These are phyloP conservation scores for Drosophila funebris DNA, from an alignment of 1,140 invertebrate genomes.

Conservation along the genomic window DNA sequence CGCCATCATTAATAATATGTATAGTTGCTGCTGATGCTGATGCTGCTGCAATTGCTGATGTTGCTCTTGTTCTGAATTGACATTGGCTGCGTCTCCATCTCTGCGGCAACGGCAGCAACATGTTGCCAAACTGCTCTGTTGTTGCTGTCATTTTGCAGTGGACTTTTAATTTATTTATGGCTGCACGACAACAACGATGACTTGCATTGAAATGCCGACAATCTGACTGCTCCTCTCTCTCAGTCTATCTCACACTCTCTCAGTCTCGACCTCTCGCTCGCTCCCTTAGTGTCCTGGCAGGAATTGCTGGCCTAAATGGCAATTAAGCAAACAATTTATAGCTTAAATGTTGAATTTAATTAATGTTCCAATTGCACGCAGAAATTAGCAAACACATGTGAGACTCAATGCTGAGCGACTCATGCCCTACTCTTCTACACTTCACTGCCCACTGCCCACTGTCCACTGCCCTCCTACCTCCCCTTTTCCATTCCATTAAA, in stretches of 20 bases:
- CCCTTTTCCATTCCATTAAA: not conserved
- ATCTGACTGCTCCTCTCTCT: not conserved
- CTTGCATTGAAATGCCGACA: slow-evolving; percentile 64
- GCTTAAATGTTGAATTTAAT: slow-evolving; percentile 78
- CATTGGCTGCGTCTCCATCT: slow-evolving; percentile 16
- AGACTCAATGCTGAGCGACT: slow-evolving; percentile 23
- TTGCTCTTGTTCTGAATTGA: slow-evolving; percentile 72
- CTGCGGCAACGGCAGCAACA: slow-evolving; percentile 26
- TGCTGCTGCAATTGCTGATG: slow-evolving; percentile 27
- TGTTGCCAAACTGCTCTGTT: slow-evolving; percentile 65
- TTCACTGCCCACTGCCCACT: not conserved
- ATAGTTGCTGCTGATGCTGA: slow-evolving; percentile 60
- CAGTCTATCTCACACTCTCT: not conserved
- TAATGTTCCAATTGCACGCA: slow-evolving; percentile 79
- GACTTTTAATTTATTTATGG: slow-evolving; percentile 82
- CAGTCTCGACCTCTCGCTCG: not conserved
- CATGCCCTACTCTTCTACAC: slow-evolving; percentile 31
- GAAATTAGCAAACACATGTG: slow-evolving; percentile 81
- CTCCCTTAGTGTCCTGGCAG: not conserved
- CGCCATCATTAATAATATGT: slow-evolving; percentile 77
- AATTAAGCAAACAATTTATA: slow-evolving; percentile 82
- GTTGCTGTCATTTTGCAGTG: slow-evolving; percentile 74
- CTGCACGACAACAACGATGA: slow-evolving; percentile 52
- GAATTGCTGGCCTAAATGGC: slow-evolving; percentile 65
- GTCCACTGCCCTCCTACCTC: not conserved